Evolutionary conservation across 2,113 vertebrate genomes (phyloP), one percentile per base, ranked within the genome.

Genomic region (Puffinus mauretanicus): DNA sequence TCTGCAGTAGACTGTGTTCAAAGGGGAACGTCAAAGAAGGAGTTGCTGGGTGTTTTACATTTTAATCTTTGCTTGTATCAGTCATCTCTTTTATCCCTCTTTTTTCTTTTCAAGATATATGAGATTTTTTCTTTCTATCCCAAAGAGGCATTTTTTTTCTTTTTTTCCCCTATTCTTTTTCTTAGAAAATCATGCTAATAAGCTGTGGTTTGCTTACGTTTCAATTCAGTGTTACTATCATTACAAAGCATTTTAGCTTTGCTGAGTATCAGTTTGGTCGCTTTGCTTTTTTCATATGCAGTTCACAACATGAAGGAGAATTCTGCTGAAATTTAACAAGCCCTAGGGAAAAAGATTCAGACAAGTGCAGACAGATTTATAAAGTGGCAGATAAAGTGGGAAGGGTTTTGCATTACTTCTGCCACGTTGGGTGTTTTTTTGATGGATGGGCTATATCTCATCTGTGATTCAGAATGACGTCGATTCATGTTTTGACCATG

Each of bases 241-340:
- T 46, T 46, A 46, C 18, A 46, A 46, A 46, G 71, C 84, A 55
- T 79, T 95, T 97, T 84, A 95, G 73, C 84, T 96, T 96, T 95
- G 38, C 96, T 97, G 96, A 94, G 92, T 86, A 77, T 91, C 83
- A 82, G 69, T 95, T 92, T 72, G 80, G 72, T 79, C 5, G 49
- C 81, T 94, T 95, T 88, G 49, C 78, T 78, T 92, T 95, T 95
- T 96, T 93, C 91, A 67, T 90, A 95, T 94, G 97, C 97, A 78
- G 83, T 92, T 96, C 96, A 92, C 86, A 95, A 94, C 54, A 92
- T 69, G 82, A 95, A 93, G 93, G 92, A 86, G 86, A 96, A 96
- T 90, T 97, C 94, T 95, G 44, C 66, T 95, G 93, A 97, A 98
- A 97, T 97, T 94, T 96, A 97, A 94, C 91, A 96, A 97, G 76